Evolutionary conservation across 2,888 invertebrate species (phyloP).

Genomic region (Ophion slaviceki): DNA sequence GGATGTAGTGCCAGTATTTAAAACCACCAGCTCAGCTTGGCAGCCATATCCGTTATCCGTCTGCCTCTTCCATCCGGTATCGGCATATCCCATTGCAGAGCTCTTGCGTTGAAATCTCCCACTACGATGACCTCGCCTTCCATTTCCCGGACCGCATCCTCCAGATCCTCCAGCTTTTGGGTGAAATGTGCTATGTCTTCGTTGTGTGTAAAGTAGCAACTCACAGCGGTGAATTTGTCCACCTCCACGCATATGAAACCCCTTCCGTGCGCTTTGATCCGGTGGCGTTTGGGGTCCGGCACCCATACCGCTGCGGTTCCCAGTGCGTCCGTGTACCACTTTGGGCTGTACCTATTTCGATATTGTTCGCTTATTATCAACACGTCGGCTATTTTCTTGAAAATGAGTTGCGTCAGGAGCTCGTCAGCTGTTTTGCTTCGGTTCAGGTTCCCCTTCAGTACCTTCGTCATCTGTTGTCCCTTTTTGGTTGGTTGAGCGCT

Average conservation of each 20-base stretch:
- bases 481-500: conserved; percentile 46
- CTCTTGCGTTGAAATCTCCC: conserved; percentile 65
- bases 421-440: conserved; percentile 60
- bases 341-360: neutral
- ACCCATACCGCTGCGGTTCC: conserved; percentile 62
- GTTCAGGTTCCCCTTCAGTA: conserved; percentile 68
- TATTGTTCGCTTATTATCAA: conserved; percentile 34
- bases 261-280: conserved; percentile 1
- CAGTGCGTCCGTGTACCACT: conserved; percentile 49
- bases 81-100: conserved; percentile 63
- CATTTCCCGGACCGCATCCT: conserved; percentile 41
- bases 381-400: conserved; percentile 32
- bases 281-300: neutral
- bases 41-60: conserved; percentile 63
- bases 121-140: conserved; percentile 52
- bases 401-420: conserved; percentile 53
- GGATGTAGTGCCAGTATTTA: conserved; percentile 41
- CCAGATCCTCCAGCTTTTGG: conserved; percentile 44
- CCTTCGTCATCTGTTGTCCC: conserved; percentile 5
- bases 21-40: conserved; percentile 55
- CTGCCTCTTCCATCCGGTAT: conserved; percentile 56
- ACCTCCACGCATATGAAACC: conserved; percentile 57
- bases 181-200: conserved; percentile 48
- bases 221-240: conserved; percentile 44
- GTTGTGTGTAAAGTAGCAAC: conserved; percentile 63